A percentile compares a stretch with the other conserved stretches of the same genome.
Evolutionary conservation across 2,888 invertebrate genomes (phyloP).

Genomic region (Tachystola acroxantha): DNA sequence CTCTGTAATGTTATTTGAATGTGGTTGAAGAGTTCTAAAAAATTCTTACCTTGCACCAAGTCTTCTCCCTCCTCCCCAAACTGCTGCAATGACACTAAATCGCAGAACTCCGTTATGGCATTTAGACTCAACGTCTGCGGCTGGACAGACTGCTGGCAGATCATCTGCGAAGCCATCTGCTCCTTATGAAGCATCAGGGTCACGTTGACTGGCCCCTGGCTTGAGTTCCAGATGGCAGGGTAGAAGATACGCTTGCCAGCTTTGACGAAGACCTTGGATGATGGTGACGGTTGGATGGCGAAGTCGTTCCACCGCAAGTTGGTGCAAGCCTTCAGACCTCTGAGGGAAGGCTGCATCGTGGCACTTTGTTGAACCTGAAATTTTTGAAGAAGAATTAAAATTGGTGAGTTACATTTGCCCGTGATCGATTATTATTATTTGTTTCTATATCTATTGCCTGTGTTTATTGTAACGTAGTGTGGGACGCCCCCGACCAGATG

Average conservation of each 20-base stretch:
- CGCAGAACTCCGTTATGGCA: slow-evolving; percentile 89
- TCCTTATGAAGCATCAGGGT: slow-evolving; percentile 82
- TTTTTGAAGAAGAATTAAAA: too few relatives aligned
- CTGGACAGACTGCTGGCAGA: slow-evolving; percentile 80
- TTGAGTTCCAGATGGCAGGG: slow-evolving; percentile 85
- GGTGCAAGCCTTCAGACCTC: slow-evolving; percentile 84
- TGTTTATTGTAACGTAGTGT: too few relatives aligned
- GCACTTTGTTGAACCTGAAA: slow-evolving; percentile 81
- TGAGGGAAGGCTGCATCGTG: slow-evolving; percentile 81
- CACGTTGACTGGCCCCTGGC: slow-evolving; percentile 81
- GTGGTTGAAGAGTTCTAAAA: too few relatives aligned
- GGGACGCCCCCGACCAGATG: too few relatives aligned
- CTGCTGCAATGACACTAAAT: slow-evolving; percentile 84
- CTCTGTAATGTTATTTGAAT: too few relatives aligned
- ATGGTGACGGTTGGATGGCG: slow-evolving; percentile 72
- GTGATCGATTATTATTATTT: too few relatives aligned
- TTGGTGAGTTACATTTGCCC: too few relatives aligned
- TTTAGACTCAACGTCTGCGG: slow-evolving; percentile 82
- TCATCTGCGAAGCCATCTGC: slow-evolving; percentile 79
- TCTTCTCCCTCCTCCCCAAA: slow-evolving; percentile 80
- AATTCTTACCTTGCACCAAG: slow-evolving; percentile 80
- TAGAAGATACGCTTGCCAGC: slow-evolving; percentile 86
- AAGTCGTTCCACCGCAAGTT: slow-evolving; percentile 88
- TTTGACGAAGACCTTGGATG: slow-evolving; percentile 66
- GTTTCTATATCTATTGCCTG: too few relatives aligned